Base-by-base conservation (phyloP, 2,113 vertebrate genomes). In the Tringa solitaria region DNA sequence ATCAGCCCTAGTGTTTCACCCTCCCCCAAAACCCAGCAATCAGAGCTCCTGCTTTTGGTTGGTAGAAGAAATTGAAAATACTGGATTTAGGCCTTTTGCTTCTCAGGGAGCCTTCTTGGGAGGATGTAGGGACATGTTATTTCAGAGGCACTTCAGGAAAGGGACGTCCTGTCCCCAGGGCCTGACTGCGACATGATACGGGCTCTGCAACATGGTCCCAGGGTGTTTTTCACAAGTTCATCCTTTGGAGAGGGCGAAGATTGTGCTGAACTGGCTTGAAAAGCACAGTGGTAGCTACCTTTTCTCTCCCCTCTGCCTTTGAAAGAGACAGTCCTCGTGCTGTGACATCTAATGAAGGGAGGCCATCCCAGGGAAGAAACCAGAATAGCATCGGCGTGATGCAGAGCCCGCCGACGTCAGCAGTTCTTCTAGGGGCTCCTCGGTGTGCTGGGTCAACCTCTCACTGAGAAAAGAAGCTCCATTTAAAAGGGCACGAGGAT, bases 301-400 rank as follows among this genome's bases (percentile, higher is more conserved):
- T 48, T 82, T 57, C 74, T 57, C 74, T 82, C 65, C 81, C 74
- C 26, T 60, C 68, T 91, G 84, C 89, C 91, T 96, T 94, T 96
- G 89, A 82, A 86, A 83, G 84, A 84, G 89, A 8, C 65, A 53
- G 81, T 95, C 89, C 89, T 79, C 32, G 6, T 82, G 91, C 75
- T 95, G 78, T 48, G 92, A 80, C 93, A 96, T 65, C 96, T 85
- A 84, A 28, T 33, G 78, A 86, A 78, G 95, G 81, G 74, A 96
- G 87, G 77, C 89, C 30, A 41, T 76, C 3, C 32, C 1, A 0
- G 69, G 85, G 93, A 88, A 48, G 95, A 3, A 81, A 80, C 93
- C 90, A 92, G 96, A 96, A 96, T 95, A 96, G 95, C 92, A 45
- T 7, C 57, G 27, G 88, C 24, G 16, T 96, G 96, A 90, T 90